phyloP scores from a whole-genome alignment of 2,113 vertebrate species.

The Phaethornis superciliosus region DNA sequence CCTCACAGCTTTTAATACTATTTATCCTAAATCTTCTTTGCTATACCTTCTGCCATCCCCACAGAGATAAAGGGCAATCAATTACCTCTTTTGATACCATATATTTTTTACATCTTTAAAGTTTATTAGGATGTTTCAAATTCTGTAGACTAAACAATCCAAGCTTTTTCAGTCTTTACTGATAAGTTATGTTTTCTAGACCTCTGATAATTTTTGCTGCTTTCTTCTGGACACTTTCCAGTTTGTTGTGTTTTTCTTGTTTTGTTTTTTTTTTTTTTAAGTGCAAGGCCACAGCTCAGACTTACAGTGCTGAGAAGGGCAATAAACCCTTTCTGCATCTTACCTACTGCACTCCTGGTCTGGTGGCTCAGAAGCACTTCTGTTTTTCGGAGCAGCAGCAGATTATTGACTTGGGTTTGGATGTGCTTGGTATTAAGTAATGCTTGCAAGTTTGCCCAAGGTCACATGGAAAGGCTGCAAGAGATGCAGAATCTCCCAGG shows the following conservation, averaged over 20 bases:
- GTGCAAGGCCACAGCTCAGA: neutral
- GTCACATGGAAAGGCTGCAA: neutral
- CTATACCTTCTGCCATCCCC: neutral
- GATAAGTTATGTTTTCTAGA: constrained; percentile 33
- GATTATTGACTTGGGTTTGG: neutral
- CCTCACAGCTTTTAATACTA: neutral
- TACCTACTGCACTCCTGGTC: neutral
- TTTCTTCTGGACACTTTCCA: constrained; percentile 30
- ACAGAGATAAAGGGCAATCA: neutral
- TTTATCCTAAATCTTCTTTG: neutral
- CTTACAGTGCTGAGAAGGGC: neutral
- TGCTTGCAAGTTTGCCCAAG: neutral
- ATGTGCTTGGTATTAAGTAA: neutral
- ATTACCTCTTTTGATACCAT: neutral
- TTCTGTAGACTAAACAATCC: constrained; percentile 60
- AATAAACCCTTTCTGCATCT: neutral
- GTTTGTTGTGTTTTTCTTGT: neutral
- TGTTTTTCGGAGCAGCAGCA: neutral
- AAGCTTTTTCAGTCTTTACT: constrained; percentile 32
- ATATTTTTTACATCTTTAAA: neutral
- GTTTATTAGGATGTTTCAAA: constrained; percentile 2
- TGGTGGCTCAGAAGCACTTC: neutral
- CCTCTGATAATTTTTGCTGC: constrained; percentile 24
- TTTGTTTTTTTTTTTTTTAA: neutral
- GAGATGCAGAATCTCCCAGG: constrained; percentile 9